A percentile compares a stretch with the other conserved stretches of the same genome.
phyloP scores from a whole-genome alignment of 1,140 invertebrate genomes.

The Trichonephila inaurata region DNA sequence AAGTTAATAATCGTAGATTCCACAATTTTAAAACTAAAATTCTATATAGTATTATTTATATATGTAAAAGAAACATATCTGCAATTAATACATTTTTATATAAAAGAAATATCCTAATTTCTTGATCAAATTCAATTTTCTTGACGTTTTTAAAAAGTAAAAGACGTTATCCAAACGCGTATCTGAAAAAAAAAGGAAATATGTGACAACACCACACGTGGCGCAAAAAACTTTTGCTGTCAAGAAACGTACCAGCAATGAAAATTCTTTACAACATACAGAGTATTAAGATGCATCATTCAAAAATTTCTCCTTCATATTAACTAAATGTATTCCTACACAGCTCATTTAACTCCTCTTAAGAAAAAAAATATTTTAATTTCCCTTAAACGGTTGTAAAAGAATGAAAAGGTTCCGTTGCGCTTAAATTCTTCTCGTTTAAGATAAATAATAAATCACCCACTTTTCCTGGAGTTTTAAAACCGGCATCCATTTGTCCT shows the following conservation, averaged over 20 bases:
- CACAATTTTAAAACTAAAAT: too few species aligned
- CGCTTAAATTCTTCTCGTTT: background rate
- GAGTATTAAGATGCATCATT: background rate
- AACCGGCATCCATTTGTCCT: constrained; percentile 54
- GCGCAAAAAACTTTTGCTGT: background rate
- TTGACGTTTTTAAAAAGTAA: background rate
- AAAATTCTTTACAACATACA: background rate
- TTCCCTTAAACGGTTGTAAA: background rate
- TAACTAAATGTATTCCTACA: background rate
- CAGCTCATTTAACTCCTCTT: constrained; percentile 12
- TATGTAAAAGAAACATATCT: too few species aligned
- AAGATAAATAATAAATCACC: constrained; percentile 69
- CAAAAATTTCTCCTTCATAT: background rate
- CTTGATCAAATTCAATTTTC: background rate
- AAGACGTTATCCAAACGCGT: background rate
- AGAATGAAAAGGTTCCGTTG: background rate
- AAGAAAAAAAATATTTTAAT: constrained; percentile 24
- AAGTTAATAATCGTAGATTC: too few species aligned
- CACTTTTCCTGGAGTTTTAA: constrained; percentile 33
- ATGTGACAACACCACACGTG: background rate
- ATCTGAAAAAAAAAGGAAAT: background rate
- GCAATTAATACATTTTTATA: too few species aligned
- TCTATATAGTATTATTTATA: too few species aligned
- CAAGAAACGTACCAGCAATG: background rate
- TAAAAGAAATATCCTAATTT: background rate